A percentile compares a stretch with the other conserved stretches of the same genome.
Evolutionary conservation across 2,113 vertebrate genomes (phyloP).

Genomic region (Perca schrenkii): DNA sequence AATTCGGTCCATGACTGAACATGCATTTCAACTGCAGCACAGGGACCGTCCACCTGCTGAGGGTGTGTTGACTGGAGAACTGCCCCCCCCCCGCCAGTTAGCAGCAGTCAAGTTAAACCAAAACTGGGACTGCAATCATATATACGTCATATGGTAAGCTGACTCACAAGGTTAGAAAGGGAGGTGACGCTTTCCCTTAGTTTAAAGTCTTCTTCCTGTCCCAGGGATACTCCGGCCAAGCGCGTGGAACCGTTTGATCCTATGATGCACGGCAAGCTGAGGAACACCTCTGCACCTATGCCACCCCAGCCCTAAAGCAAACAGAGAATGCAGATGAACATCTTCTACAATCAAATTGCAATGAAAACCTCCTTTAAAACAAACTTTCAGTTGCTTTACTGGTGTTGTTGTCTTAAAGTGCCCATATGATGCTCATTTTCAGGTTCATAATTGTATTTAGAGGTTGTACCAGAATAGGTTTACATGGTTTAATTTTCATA

Average conservation of each 20-base stretch:
- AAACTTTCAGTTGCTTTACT: neutral
- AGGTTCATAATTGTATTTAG: too few species aligned
- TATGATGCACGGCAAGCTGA: slow-evolving; percentile 93
- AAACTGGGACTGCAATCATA: slow-evolving; percentile 59
- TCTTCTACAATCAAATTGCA: neutral
- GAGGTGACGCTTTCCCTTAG: slow-evolving; percentile 86
- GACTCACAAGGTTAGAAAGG: slow-evolving; percentile 87
- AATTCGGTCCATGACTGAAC: neutral
- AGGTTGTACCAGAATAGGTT: too few species aligned
- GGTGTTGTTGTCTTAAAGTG: too few species aligned
- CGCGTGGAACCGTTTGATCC: slow-evolving; percentile 87
- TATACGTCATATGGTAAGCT: slow-evolving; percentile 87
- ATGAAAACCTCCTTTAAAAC: neutral
- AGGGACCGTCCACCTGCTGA: neutral
- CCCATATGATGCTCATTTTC: too few species aligned
- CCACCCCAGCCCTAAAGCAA: slow-evolving; percentile 87
- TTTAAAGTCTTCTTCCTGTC: slow-evolving; percentile 83
- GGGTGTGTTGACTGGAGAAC: neutral
- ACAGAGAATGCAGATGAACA: neutral
- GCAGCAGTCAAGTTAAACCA: neutral
- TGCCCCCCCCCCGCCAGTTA: neutral
- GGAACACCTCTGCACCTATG: slow-evolving; percentile 91
- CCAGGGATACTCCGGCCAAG: slow-evolving; percentile 81
- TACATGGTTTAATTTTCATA: too few species aligned
- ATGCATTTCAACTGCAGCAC: neutral